Evolutionary conservation across 2,113 vertebrate genomes (phyloP).

Genomic region (Grallaria varia): DNA sequence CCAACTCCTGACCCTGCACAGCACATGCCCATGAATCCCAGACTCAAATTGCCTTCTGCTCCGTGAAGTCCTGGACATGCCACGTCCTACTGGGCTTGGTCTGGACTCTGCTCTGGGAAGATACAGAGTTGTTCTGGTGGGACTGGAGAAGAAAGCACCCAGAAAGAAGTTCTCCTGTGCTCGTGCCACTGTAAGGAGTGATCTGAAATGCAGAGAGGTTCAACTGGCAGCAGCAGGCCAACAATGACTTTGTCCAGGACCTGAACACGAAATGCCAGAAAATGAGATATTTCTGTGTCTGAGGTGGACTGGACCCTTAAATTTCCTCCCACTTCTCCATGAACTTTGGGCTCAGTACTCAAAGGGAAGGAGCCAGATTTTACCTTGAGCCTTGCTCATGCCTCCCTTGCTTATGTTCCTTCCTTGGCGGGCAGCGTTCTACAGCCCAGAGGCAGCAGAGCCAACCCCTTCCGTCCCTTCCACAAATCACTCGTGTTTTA

Average conservation of each 20-base stretch:
- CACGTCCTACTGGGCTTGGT: accelerated
- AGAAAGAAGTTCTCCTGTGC: not conserved
- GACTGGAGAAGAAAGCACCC: not conserved
- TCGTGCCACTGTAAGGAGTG: not conserved
- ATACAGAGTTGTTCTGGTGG: not conserved
- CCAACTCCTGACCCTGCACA: not conserved
- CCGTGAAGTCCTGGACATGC: not conserved
- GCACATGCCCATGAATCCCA: not conserved
- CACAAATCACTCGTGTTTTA: not conserved
- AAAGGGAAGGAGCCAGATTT: not conserved
- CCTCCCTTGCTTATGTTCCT: not conserved
- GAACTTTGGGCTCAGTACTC: not conserved
- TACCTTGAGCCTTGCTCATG: not conserved
- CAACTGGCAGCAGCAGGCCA: not conserved
- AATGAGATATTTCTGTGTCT: not conserved
- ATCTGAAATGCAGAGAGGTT: not conserved
- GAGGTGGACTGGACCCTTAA: not conserved
- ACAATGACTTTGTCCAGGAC: not conserved
- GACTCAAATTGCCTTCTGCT: not conserved
- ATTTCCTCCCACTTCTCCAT: not conserved
- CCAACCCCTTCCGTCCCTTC: not conserved
- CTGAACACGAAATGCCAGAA: not conserved
- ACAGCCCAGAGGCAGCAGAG: not conserved
- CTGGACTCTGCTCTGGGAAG: not conserved
- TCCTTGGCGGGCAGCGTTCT: not conserved